Conservation (phyloP, 2,113 vertebrate species). For the Tragelaphus buxtoni region DNA sequence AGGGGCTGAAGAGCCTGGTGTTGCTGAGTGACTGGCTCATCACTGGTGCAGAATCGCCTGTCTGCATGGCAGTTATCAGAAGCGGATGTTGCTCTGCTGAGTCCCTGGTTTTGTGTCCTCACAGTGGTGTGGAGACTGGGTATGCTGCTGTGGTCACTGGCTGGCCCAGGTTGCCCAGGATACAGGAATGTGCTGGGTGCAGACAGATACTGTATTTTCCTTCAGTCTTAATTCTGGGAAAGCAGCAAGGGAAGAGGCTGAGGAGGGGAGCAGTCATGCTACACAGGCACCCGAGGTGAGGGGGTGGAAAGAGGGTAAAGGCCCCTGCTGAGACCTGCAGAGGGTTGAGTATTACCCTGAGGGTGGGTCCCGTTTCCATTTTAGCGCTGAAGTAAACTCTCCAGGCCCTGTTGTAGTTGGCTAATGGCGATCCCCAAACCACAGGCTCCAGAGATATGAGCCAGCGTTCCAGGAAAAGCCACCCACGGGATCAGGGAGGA, state of each 20-base stretch:
- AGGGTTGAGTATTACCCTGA: not conserved
- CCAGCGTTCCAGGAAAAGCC: conserved; percentile 41
- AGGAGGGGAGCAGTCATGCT: too few species aligned
- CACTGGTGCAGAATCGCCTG: not conserved
- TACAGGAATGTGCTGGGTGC: not conserved
- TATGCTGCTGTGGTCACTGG: accelerated
- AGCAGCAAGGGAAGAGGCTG: not conserved
- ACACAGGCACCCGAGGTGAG: not conserved
- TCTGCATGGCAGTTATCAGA: not conserved
- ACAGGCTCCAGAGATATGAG: conserved; percentile 62
- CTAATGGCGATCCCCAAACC: conserved; percentile 53
- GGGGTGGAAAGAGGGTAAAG: not conserved
- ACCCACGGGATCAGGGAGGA: not conserved
- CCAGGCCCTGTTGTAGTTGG: conserved; percentile 46
- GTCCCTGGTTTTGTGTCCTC: not conserved
- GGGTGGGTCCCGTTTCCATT: not conserved
- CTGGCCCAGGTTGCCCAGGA: not conserved
- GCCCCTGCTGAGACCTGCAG: not conserved
- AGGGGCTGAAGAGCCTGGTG: not conserved
- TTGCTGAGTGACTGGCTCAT: not conserved
- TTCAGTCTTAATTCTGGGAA: not conserved
- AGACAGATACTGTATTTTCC: not conserved
- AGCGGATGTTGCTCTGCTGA: accelerated
- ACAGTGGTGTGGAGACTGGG: not conserved
- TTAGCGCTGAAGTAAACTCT: conserved; percentile 29